Base-by-base conservation (phyloP, 2,113 vertebrate species). In the Limanda limanda region DNA sequence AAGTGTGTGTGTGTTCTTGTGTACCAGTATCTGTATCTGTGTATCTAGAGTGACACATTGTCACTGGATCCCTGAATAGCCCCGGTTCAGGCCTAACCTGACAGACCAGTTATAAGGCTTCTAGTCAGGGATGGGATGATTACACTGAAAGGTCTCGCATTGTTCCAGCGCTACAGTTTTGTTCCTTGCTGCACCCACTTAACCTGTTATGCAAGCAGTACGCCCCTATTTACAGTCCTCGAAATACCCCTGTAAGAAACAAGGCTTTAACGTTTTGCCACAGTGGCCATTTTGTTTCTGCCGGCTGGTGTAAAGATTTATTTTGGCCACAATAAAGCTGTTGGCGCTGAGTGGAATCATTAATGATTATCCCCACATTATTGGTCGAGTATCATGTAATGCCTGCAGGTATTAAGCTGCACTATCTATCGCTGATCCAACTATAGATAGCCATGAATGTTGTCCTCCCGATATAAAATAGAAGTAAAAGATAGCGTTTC, bases 81-180 rank as follows among this genome's bases (percentile, higher is more conserved):
- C 42, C 72, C 12, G 31, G 78, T 88, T 91, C 94, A 92, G 86
- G 93, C 86, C 84, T 79, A 94, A 95, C 95, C 91, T 90, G 95
- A 90, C 61, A 3, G 74, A 94, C 94, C 86, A 91, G 94, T 94
- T 92, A 40, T 63, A 15, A 67, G 61, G 78, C 70, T 82, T 57
- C 64, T 73, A 62, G 57, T 62, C 82, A 85, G 75, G 68, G 79
- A 80, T 64, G 60, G 76, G 83, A 81, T 83, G 58, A 85, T 91
- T 86, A 74, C 25, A 24, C 68, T 57, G 1, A 79, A 86, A 92
- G 78, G 78, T 79, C 78, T 86, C 17, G 23, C 78, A 90, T 92
- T 94, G 93, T 94, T 92, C 82, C 82, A 60, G 52, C 11, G 70
- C 69, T 60, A 31, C 31, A 66, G 74, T 79, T 88, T 68, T 86